phyloP scores from a whole-genome alignment of 2,797 vertebrate genomes.

The Ataeniobius toweri region DNA sequence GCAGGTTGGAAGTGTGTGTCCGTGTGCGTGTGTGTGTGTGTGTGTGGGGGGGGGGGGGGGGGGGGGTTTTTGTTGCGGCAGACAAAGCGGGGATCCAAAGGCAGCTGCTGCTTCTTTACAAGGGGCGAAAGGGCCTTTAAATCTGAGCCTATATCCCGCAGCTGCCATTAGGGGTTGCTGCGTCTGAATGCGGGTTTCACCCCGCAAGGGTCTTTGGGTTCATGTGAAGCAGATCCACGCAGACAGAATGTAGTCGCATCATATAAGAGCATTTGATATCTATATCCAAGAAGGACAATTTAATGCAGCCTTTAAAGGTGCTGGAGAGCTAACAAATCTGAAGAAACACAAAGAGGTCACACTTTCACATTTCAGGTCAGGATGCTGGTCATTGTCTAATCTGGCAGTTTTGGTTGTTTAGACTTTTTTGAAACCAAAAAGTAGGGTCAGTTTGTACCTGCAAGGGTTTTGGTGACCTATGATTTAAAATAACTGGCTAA shows the following conservation, averaged over 20 bases:
- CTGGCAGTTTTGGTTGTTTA: background rate
- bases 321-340: background rate
- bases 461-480: background rate
- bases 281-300: background rate
- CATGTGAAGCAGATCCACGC: constrained; percentile 18
- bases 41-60: constrained; percentile 70
- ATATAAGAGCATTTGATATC: background rate
- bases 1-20: constrained; percentile 68
- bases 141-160: constrained; percentile 87
- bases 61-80: constrained; percentile 66
- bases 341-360: background rate
- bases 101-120: constrained; percentile 91
- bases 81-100: constrained; percentile 90
- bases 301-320: background rate
- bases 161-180: constrained; percentile 78
- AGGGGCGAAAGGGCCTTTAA: constrained; percentile 85
- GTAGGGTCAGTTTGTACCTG: background rate
- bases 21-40: constrained; percentile 50
- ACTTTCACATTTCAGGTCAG: background rate
- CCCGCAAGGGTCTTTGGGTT: constrained; percentile 23
- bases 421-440: background rate
- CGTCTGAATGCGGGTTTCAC: constrained; percentile 55
- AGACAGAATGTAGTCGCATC: background rate
- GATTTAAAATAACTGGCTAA: background rate
- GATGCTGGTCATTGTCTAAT: background rate